Conservation (phyloP, 2,797 vertebrate species). For the Poecilia wingei region DNA sequence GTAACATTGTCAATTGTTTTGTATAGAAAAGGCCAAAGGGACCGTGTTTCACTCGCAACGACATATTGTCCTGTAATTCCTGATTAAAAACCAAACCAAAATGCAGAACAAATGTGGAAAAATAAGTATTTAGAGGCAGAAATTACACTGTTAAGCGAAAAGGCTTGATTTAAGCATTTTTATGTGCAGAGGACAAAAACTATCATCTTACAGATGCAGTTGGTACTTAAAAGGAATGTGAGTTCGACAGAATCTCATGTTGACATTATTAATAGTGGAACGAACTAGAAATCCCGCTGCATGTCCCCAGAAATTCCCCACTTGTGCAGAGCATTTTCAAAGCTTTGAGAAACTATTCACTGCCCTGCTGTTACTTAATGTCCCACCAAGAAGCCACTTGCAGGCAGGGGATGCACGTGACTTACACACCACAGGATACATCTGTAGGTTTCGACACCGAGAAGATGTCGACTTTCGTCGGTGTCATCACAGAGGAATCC, state of each 20-base stretch:
- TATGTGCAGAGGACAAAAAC: not conserved
- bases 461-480: slow-evolving; percentile 50
- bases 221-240: not conserved
- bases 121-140: not conserved
- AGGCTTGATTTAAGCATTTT: not conserved
- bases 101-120: not conserved
- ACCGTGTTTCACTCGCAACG: not conserved
- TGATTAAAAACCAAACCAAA: not conserved
- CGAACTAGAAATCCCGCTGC: not conserved
- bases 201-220: not conserved
- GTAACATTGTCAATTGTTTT: not conserved
- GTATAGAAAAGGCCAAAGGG: not conserved
- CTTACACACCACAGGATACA: slow-evolving; percentile 35
- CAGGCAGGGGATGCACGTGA: slow-evolving; percentile 31
- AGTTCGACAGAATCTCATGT: not conserved
- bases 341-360: not conserved
- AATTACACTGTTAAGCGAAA: not conserved
- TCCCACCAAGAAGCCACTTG: slow-evolving; percentile 8
- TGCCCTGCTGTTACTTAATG: slow-evolving; percentile 24
- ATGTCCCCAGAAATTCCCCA: not conserved
- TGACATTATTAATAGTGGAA: not conserved
- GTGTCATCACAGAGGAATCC: slow-evolving; percentile 24
- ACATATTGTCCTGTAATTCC: not conserved
- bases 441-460: slow-evolving; percentile 38
- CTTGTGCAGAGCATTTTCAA: not conserved